Conservation (phyloP, 2,888 invertebrate genomes). For the Ommatoiulus sabulosus region DNA sequence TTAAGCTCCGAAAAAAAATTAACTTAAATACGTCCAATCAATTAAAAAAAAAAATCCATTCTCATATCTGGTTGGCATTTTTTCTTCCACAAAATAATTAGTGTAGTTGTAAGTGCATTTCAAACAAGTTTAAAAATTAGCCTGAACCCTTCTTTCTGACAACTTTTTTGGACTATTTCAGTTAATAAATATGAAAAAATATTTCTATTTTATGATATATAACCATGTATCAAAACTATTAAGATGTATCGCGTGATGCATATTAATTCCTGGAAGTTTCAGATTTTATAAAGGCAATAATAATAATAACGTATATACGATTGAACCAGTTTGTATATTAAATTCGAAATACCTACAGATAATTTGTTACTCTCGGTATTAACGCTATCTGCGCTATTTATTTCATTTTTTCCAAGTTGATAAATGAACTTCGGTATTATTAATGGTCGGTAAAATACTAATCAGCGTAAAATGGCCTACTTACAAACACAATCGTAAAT, state of each 20-base stretch:
- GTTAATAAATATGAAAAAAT: constrained; percentile 36
- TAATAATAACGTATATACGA: background rate
- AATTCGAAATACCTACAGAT: constrained; percentile 2
- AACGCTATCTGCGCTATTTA: background rate
- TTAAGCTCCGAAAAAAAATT: background rate
- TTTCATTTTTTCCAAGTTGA: constrained; percentile 8
- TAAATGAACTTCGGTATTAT: constrained; percentile 15
- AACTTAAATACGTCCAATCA: background rate
- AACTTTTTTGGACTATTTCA: constrained; percentile 25
- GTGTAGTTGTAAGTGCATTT: constrained; percentile 18
- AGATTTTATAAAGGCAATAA: constrained; percentile 21
- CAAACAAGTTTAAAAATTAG: constrained; percentile 39
- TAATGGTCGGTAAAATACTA: constrained; percentile 23
- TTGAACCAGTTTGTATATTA: constrained; percentile 18
- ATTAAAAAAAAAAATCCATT: background rate
- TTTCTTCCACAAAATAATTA: constrained; percentile 18
- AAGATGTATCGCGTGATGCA: constrained; percentile 38
- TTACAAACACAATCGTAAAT: constrained; percentile 32
- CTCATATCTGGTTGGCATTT: background rate
- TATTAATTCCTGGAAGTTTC: background rate
- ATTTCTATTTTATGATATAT: constrained; percentile 13
- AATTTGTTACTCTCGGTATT: constrained; percentile 36
- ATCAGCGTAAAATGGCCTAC: constrained; percentile 20
- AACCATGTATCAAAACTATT: constrained; percentile 18
- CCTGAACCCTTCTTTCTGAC: background rate